Base-by-base conservation (phyloP, 2,797 vertebrate species). In the Peromyscus melanophrys region DNA sequence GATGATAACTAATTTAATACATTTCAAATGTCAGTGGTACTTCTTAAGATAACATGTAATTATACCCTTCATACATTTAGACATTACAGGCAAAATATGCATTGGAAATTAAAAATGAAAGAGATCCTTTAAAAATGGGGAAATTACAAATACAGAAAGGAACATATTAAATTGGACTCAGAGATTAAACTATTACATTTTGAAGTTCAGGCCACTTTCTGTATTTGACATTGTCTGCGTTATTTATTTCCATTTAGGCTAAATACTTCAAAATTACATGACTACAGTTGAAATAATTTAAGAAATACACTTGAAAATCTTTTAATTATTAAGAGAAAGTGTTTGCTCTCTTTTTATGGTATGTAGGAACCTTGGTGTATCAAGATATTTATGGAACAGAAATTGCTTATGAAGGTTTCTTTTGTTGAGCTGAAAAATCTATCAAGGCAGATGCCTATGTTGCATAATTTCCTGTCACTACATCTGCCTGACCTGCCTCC, bases 1-100 rank as follows among this genome's bases (percentile, higher is more conserved):
- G 31, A 65, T 91, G 75, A 13, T 16, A 96, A 86, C 52, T 94
- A 92, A 96, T 94, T 95, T 92, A 85, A 94, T 92, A 37, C 6
- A 91, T 95, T 97, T 97, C 37, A 89, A 78, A 96, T 77, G 85
- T 23, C 82, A 65, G 80, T 92, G 89, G 6, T 63, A 89, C 94
- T 94, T 75, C 21, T 92, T 71, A 55, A 83, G 89, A 91, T 9
- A 90, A 9, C 82, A 59, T 85, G 3, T 94, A 86, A 95, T 97
- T 95, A 94, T 31, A 87, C 67, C 34, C 25, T 90, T 96, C 61
- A 82, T 6, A 57, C 43, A 3, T 93, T 95, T 95, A 52, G 84
- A 96, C 91, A 95, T 96, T 95, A 95, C 77, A 78, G 19, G 77
- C 3, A 87, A 84, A 17, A 4, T 96, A 59, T 73, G 7, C 12